Evolutionary conservation across 2,113 vertebrate genomes (phyloP), one percentile per base, ranked within the genome.

Genomic region (Thalassoma bifasciatum): DNA sequence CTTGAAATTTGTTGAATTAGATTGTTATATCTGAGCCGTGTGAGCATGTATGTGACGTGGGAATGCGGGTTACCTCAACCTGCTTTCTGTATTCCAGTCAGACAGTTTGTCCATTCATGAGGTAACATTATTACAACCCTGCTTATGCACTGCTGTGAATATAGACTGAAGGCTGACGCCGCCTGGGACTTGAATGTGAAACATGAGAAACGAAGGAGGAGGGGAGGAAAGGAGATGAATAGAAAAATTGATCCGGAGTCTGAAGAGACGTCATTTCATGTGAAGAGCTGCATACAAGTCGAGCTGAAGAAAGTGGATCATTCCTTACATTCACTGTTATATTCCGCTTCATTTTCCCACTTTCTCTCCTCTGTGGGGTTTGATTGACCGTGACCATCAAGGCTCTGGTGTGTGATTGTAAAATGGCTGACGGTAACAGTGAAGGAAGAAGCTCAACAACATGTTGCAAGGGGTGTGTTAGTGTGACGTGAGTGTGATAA

Each of bases 341-440:
- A 66, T 71, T 61, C 23, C 3, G 0, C 38, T 64, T 47, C 13
- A 66, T 49, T 68, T 77, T 72, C 26, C 47, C 37, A 30, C 40
- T n/a, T 10, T 72, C 53, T 67, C 21, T 51, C 23, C 50, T 53
- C 62, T 13, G 0, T 34, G 22, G 69, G 60, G 51, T 64, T 42
- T 51, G 56, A 22, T 79, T 37, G 54, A 42, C 74, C 54, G 5
- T 23, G 58, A 57, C 64, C 65, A 12, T 75, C 63, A 51, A 46
- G 72, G 40, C 75, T 40, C 38, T 57, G 52, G 40, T 54, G 75
- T 81, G 72, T 78, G 77, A 80, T 79, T 79, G 83, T 86, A 87
- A 91, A 88, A 91, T 88, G 86, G 84, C 89, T 87, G 89, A 88
- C 89, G 83, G 69, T 67, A 71, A 72, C 53, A 44, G 23, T 59